A percentile compares a stretch with the other conserved stretches of the same genome.
phyloP scores from a whole-genome alignment of 92 coral and sea anemone genomes.

The Porites rus region DNA sequence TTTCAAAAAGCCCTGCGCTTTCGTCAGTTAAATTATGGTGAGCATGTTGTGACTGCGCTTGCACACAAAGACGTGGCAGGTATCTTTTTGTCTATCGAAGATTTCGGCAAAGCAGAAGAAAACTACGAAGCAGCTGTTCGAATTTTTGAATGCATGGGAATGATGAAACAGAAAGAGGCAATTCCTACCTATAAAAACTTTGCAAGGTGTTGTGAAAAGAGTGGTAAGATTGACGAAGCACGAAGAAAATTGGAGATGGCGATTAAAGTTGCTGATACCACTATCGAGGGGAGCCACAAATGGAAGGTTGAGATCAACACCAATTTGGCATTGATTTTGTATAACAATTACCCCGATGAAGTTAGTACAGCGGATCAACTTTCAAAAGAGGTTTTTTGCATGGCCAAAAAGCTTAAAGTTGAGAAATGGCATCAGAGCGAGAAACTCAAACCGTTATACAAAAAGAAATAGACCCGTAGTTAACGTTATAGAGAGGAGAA shows the following conservation, averaged over 20 bases:
- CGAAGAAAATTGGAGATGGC: constrained; percentile 39
- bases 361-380: constrained; percentile 4
- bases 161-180: constrained; percentile 46
- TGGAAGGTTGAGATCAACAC: constrained; percentile 61
- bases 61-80: constrained; percentile 56
- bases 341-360: constrained; percentile 20
- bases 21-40: constrained; percentile 15
- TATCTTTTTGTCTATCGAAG: background rate
- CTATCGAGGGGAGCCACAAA: constrained; percentile 50
- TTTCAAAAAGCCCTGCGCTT: constrained; percentile 17
- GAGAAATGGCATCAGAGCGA: constrained; percentile 5
- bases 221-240: constrained; percentile 4
- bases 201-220: constrained; percentile 49
- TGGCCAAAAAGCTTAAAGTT: constrained; percentile 23
- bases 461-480: too few relatives aligned
- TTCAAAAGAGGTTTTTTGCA: constrained; percentile 37
- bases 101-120: constrained; percentile 6
- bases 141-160: constrained; percentile 5
- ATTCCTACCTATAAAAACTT: constrained; percentile 44
- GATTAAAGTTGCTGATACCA: constrained; percentile 25
- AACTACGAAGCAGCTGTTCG: constrained; percentile 35
- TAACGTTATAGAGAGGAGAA: too few relatives aligned
- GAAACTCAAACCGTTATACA: constrained; percentile 8
- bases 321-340: constrained; percentile 34
- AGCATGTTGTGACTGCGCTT: constrained; percentile 51